Evolutionary conservation across 2,888 invertebrate species (phyloP).

Genomic region (Platycnemis pennipes): DNA sequence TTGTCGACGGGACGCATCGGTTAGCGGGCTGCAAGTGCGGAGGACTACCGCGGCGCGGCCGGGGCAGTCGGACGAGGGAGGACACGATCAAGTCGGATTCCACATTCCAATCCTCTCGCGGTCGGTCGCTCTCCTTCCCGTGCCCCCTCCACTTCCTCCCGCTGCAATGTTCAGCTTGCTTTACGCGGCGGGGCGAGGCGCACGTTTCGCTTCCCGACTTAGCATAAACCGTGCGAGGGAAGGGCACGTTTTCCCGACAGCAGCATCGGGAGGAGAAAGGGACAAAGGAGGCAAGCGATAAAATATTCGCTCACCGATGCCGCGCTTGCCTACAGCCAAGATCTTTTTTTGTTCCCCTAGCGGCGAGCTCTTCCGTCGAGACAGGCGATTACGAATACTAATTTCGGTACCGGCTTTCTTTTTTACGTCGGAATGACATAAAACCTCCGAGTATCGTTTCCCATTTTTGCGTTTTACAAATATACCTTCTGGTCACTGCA

Average conservation of each 20-base stretch:
- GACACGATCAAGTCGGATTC: constrained; percentile 8
- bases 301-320: constrained; percentile 1
- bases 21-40: neutral
- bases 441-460: neutral
- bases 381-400: constrained; percentile 30
- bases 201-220: neutral
- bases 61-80: neutral
- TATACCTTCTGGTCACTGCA: neutral
- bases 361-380: neutral
- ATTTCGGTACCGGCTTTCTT: neutral
- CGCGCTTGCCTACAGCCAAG: neutral
- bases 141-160: neutral
- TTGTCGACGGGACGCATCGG: neutral
- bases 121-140: neutral
- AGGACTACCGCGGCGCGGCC: neutral
- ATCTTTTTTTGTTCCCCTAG: neutral
- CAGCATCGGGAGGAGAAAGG: neutral
- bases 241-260: neutral
- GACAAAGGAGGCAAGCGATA: constrained; percentile 22
- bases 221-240: constrained; percentile 20
- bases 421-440: neutral
- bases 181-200: neutral
- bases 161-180: neutral
- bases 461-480: neutral
- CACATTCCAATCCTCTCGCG: constrained; percentile 49